Evolutionary conservation across 2,888 invertebrate genomes (phyloP).

Genomic region (Orchesella flavescens): DNA sequence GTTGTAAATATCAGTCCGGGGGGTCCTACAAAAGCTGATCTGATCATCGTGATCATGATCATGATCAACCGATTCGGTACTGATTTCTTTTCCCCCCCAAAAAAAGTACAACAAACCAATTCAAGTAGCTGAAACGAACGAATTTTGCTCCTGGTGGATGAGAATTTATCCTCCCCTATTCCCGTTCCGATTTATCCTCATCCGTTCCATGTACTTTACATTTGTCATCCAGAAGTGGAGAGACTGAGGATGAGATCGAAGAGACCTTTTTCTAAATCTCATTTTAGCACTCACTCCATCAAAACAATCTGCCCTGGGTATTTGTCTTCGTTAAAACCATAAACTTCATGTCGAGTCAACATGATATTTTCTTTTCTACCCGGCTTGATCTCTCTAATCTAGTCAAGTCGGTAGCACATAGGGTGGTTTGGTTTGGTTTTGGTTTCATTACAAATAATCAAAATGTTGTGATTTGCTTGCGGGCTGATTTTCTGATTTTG

Average conservation of each 20-base stretch:
- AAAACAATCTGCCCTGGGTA: constrained; percentile 64
- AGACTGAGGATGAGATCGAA: too few species aligned
- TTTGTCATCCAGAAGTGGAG: constrained; percentile 45
- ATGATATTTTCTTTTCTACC: constrained; percentile 24
- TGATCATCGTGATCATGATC: constrained; percentile 38
- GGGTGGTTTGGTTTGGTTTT: constrained; percentile 28
- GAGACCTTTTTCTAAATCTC: constrained; percentile 44
- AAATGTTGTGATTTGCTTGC: constrained; percentile 58
- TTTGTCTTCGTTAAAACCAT: constrained; percentile 62
- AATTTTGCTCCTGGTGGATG: constrained; percentile 36
- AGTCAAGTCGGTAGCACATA: constrained; percentile 27
- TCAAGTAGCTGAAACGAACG: constrained; percentile 61
- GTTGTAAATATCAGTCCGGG: constrained; percentile 61
- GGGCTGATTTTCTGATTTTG: constrained; percentile 33
- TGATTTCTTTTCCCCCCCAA: constrained; percentile 10
- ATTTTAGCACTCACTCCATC: constrained; percentile 52
- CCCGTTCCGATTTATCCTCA: constrained; percentile 31
- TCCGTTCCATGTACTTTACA: constrained; percentile 46
- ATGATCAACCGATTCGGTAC: constrained; percentile 13
- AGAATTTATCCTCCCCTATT: constrained; percentile 15
- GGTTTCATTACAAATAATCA: constrained; percentile 42
- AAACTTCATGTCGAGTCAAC: constrained; percentile 59
- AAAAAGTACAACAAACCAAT: constrained; percentile 35
- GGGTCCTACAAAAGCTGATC: constrained; percentile 38
- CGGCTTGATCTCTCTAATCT: constrained; percentile 36